Conservation (phyloP, 1,140 invertebrate species). For the Caligus rogercresseyi region DNA sequence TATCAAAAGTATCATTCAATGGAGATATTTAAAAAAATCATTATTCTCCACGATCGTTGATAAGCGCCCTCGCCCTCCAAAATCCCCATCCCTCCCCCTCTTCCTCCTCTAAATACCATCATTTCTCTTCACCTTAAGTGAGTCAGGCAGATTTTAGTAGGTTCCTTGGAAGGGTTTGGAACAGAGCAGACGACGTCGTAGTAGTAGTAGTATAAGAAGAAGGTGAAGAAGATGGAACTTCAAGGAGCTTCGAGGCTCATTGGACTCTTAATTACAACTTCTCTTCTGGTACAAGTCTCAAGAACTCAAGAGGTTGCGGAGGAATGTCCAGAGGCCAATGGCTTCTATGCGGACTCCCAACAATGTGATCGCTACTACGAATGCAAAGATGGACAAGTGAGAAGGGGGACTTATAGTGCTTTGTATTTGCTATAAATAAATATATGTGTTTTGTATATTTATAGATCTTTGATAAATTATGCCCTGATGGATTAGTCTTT, state of each 20-base stretch:
- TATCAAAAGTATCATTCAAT: too few relatives aligned
- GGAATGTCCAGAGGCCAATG: conserved; percentile 29
- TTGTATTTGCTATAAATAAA: not conserved
- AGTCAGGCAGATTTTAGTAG: too few relatives aligned
- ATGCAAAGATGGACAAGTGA: conserved; percentile 49
- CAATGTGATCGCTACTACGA: conserved; percentile 57
- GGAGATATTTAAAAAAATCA: too few relatives aligned
- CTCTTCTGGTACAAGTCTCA: not conserved
- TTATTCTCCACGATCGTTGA: too few relatives aligned
- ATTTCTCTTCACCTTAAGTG: too few relatives aligned
- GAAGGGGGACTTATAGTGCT: conserved; percentile 21
- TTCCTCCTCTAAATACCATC: too few relatives aligned
- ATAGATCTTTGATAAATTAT: conserved; percentile 41
- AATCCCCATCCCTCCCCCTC: too few relatives aligned
- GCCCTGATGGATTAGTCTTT: conserved; percentile 67
- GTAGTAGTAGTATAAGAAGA: not conserved
- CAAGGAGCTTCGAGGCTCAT: too few relatives aligned
- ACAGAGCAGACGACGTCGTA: not conserved
- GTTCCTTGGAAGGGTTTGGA: not conserved
- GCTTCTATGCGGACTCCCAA: conserved; percentile 29
- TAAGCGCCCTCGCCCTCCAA: too few relatives aligned
- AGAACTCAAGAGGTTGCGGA: conserved; percentile 7
- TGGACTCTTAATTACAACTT: too few relatives aligned
- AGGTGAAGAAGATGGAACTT: not conserved
- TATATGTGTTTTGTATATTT: not conserved